Evolutionary conservation across 1,140 invertebrate genomes (phyloP), one percentile per base, ranked within the genome.

Genomic region (Papilio xuthus): DNA sequence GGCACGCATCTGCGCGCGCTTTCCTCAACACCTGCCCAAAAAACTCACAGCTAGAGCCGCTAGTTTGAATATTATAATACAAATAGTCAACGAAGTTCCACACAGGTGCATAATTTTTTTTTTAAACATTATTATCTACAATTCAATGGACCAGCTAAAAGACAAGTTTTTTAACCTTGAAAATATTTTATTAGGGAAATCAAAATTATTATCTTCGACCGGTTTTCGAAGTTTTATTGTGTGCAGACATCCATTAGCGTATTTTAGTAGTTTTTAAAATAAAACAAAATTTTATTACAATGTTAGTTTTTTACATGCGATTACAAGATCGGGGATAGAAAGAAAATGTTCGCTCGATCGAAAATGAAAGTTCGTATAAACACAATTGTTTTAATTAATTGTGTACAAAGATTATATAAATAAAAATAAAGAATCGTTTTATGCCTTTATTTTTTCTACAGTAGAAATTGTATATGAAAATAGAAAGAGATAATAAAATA

Each of bases 181-280:
- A 73, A 73, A 73, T 23, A 73, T 73, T 73, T 73, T 73, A 73
- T 42, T 13, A 47, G 71, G 37, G 41, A 73, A 44, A 23, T 47
- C 37, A 26, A 73, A 42, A 73, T 73, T 73, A 73, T 73, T 73
- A 73, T 42, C 20, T 50, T 50, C 42, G 41, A 73, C 71, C 71
- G 71, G 71, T 73, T 73, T 47, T 26, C 12, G 71, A 44, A 28
- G 60, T 67, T 73, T 73, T 47, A 73, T 73, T 73, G 37, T 73
- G 4, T 47, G n/a, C 37, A 47, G n/a, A 73, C 71, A 23, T 26
- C 71, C 71, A 73, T 47, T 73, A 73, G 26, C 15, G 60, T 67
- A 60, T 60, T 60, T 67, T 67, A 67, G 26, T 32, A 32, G 26
- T 67, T 67, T 67, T 67, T 28, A 15, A 32, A 12, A 67, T 67